phyloP scores from a whole-genome alignment of 1,140 invertebrate species.

The Cephus cinctus region DNA sequence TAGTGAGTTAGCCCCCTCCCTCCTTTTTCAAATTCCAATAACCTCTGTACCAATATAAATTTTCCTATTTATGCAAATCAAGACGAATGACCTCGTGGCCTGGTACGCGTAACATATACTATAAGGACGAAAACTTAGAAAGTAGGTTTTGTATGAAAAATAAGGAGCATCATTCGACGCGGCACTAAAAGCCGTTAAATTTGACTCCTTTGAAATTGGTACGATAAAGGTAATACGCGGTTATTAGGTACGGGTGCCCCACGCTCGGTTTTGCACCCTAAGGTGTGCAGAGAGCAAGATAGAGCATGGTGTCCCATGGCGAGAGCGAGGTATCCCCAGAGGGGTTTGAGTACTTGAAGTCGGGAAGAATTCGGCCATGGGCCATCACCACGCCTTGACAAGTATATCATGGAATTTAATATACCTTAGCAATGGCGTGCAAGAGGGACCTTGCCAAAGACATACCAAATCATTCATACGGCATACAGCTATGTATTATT shows the following conservation, averaged over 20 bases:
- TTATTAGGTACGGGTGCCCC: slow-evolving; percentile 44
- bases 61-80: no score
- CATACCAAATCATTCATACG: no score
- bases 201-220: slow-evolving; percentile 36
- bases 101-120: no score
- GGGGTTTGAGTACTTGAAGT: slow-evolving; percentile 25
- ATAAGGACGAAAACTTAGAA: no score
- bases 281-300: slow-evolving; percentile 30
- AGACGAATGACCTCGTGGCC: no score
- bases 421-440: slow-evolving; percentile 19
- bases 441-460: no score
- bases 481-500: no score
- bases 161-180: no score
- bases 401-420: slow-evolving; percentile 50
- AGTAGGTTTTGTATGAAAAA: no score
- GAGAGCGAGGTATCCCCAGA: slow-evolving; percentile 32
- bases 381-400: slow-evolving; percentile 45
- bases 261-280: slow-evolving; percentile 40
- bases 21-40: no score
- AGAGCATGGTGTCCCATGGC: slow-evolving; percentile 37
- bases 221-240: slow-evolving; percentile 48
- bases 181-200: slow-evolving; percentile 31
- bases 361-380: slow-evolving; percentile 10
- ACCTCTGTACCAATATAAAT: no score
- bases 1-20: no score